These are phyloP conservation scores for Muscidifurax raptorellus DNA, from an alignment of 1,140 invertebrate genomes.

Conservation along the genomic window DNA sequence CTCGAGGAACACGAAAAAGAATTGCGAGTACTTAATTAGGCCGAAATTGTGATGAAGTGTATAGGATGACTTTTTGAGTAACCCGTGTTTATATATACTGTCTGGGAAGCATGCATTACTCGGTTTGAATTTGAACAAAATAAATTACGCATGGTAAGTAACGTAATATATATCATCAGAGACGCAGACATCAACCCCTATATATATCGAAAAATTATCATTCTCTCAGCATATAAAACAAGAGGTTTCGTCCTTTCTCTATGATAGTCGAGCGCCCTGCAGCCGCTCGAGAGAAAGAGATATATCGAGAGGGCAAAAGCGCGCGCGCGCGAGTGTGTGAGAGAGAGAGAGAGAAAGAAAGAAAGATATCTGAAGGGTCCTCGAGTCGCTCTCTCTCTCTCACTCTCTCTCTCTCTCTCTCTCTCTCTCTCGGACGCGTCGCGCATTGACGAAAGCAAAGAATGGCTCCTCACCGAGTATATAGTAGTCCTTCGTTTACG, in stretches of 20 bases:
- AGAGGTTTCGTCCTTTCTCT: not conserved
- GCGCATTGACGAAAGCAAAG: slow-evolving; percentile 32
- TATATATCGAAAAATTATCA: not conserved
- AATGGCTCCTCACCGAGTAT: slow-evolving; percentile 1
- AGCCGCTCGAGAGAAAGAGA: not conserved
- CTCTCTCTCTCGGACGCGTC: slow-evolving; percentile 30
- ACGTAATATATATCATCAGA: not conserved
- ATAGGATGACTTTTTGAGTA: too few species aligned
- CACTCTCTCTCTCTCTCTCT: too few species aligned
- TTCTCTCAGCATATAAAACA: not conserved
- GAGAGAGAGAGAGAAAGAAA: not conserved
- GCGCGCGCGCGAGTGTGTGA: too few species aligned
- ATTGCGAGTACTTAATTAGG: not conserved
- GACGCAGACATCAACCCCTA: not conserved
- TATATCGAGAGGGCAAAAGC: not conserved
- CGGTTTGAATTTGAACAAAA: not conserved
- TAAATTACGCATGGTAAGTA: not conserved
- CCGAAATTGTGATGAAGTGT: not conserved
- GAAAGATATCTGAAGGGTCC: slow-evolving; percentile 9
- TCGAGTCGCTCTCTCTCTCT: too few species aligned
- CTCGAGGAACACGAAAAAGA: not conserved
- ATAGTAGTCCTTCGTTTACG: slow-evolving; percentile 41
- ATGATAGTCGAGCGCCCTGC: not conserved
- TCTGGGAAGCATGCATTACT: too few species aligned
- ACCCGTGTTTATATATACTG: too few species aligned